Base-by-base conservation (phyloP, 2,113 vertebrate species). In the Stegastes partitus region DNA sequence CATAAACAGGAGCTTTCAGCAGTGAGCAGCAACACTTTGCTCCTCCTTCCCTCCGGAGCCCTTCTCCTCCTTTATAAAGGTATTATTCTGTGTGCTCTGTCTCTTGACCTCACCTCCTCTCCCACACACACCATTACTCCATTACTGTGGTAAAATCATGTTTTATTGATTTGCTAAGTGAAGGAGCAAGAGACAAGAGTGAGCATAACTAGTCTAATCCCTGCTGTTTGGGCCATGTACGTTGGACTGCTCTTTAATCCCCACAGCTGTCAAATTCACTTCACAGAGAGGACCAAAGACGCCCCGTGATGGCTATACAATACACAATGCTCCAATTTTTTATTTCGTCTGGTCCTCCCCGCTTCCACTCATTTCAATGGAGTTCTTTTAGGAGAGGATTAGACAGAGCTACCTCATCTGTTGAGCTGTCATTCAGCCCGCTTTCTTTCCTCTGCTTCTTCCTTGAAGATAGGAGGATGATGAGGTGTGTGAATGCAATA, bases 171-270 rank as follows among this genome's bases (percentile, higher is more conserved):
- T 90, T 80, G 75, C 28, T 79, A 88, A 84, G 82, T 82, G 80
- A 77, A 83, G 62, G 68, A 89, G 78, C 81, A 77, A 28, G 77
- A 82, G 87, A 76, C 66, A 83, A 86, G 79, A 87, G 87, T 69
- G 79, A 89, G 84, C 81, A 84, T 88, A 84, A 90, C 92, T 71
- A 80, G 84, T 86, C 90, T 93, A 92, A 93, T 93, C 88, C 90
- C 31, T 37, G 65, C 77, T 89, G 88, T 87, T 88, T 77, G 86
- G 77, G 76, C 85, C 77, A 63, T 77, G 77, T 81, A 83, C 74
- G 76, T 86, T 66, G 83, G 89, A 76, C 88, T 85, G 81, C 77
- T 89, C 76, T 83, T 77, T 92, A 91, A 93, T 93, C 89, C 88
- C 71, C 74, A 74, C 81, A 91, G 83, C 91, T 92, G 91, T 92